These are phyloP conservation scores for Gasterosteus nipponicus DNA, from an alignment of 2,113 vertebrate genomes.

Conservation along the genomic window DNA sequence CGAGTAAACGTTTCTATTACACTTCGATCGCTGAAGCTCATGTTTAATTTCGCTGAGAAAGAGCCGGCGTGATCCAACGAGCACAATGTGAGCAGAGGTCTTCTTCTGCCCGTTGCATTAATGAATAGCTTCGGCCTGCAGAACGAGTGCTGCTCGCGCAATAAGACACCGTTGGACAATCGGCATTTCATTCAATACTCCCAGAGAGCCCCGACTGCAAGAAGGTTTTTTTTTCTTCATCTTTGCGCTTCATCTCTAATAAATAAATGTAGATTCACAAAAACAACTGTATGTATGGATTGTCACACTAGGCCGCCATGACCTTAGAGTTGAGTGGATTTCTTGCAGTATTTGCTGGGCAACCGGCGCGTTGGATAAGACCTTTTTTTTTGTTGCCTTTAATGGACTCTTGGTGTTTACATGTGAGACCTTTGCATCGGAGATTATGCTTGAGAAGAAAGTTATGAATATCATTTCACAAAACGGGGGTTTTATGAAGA, in stretches of 20 bases:
- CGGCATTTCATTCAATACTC: slow-evolving; percentile 15
- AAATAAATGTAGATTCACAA: not conserved
- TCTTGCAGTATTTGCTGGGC: not conserved
- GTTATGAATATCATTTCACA: slow-evolving; percentile 12
- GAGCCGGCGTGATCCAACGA: not conserved
- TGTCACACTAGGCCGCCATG: too few species aligned
- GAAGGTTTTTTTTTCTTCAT: not conserved
- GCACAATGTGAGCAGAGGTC: not conserved
- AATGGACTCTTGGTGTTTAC: not conserved
- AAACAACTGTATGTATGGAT: too few species aligned
- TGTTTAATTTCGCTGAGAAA: not conserved
- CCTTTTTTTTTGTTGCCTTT: not conserved
- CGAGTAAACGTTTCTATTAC: not conserved
- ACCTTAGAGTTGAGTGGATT: slow-evolving; percentile 20
- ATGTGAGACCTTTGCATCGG: slow-evolving; percentile 15
- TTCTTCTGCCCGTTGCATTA: not conserved
- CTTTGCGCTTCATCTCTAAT: not conserved
- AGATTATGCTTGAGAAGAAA: slow-evolving; percentile 11
- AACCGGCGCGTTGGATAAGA: not conserved
- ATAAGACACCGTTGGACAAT: slow-evolving; percentile 15
- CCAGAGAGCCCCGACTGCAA: not conserved
- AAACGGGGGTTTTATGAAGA: not conserved
- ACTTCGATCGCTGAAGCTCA: not conserved
- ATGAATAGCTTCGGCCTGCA: not conserved
- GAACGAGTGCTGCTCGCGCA: not conserved